Conservation (phyloP, 1,140 invertebrate genomes). For the Drosophila lacteicornis region DNA sequence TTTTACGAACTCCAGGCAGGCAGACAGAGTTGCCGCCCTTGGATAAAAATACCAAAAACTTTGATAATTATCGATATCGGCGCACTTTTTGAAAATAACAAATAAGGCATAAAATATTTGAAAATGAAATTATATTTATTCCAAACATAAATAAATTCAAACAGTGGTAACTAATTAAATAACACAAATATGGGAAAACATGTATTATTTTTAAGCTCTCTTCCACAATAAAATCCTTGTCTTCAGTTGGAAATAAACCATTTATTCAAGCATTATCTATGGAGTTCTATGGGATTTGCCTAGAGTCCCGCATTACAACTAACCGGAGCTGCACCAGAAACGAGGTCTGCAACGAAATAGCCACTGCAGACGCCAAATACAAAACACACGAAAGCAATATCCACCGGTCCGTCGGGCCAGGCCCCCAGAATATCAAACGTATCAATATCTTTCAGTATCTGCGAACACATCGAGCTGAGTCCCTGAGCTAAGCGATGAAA, state of each 20-base stretch:
- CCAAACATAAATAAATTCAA: background rate
- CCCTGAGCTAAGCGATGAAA: slow-evolving; percentile 41
- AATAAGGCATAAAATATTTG: too few species aligned
- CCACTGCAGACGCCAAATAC: slow-evolving; percentile 13
- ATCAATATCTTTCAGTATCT: slow-evolving; percentile 24
- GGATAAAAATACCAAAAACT: too few species aligned
- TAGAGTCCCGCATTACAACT: slow-evolving; percentile 5
- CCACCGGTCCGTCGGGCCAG: slow-evolving; percentile 14
- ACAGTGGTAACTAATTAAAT: background rate
- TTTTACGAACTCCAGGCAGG: too few species aligned
- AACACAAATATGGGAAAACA: background rate
- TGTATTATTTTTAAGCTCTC: background rate
- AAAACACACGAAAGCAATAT: slow-evolving; percentile 15
- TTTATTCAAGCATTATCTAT: slow-evolving; percentile 25
- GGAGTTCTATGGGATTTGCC: background rate
- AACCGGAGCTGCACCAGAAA: slow-evolving; percentile 25
- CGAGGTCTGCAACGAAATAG: slow-evolving; percentile 10
- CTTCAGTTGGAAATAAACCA: slow-evolving; percentile 12
- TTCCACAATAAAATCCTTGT: background rate
- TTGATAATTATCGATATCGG: too few species aligned
- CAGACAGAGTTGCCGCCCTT: too few species aligned
- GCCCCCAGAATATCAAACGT: slow-evolving; percentile 26
- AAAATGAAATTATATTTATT: too few species aligned
- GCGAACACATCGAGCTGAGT: slow-evolving; percentile 43
- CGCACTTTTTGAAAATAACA: too few species aligned